Evolutionary conservation across 2,888 invertebrate species (phyloP).

Genomic region (Sminthurides aquaticus): DNA sequence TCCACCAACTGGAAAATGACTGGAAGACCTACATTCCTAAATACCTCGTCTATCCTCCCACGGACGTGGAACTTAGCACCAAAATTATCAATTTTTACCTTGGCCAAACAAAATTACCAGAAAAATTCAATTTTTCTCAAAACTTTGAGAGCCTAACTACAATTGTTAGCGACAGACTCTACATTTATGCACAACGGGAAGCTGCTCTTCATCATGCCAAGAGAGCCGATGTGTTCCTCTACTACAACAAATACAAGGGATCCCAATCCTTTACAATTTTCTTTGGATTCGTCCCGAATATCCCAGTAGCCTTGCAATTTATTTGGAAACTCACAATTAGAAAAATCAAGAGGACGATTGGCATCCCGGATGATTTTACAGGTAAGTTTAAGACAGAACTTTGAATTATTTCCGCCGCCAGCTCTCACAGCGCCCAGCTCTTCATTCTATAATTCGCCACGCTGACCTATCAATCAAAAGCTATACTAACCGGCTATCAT

Average conservation of each 20-base stretch:
- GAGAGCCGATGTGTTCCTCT: slow-evolving; percentile 30
- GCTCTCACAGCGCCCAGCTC: too few relatives aligned
- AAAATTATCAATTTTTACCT: slow-evolving; percentile 27
- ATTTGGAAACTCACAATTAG: not conserved
- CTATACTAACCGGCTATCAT: too few relatives aligned
- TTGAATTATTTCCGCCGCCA: too few relatives aligned
- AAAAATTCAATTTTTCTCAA: slow-evolving; percentile 24
- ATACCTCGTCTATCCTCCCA: slow-evolving; percentile 26
- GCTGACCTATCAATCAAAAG: too few relatives aligned
- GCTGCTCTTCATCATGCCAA: slow-evolving; percentile 29
- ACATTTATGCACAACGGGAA: slow-evolving; percentile 33
- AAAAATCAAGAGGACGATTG: not conserved
- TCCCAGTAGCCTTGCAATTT: not conserved
- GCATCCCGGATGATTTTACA: not conserved
- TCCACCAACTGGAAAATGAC: slow-evolving; percentile 18
- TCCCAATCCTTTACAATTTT: slow-evolving; percentile 16
- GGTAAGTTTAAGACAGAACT: too few relatives aligned
- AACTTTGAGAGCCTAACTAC: slow-evolving; percentile 33
- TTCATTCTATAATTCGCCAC: too few relatives aligned
- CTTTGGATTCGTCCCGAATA: not conserved
- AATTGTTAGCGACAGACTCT: slow-evolving; percentile 35
- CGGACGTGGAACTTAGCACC: slow-evolving; percentile 19
- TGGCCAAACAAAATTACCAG: slow-evolving; percentile 12
- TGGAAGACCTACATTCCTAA: slow-evolving; percentile 31
- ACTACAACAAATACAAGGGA: slow-evolving; percentile 33